Evolutionary conservation across 2,797 vertebrate species (phyloP).

Genomic region (Limosa lapponica): DNA sequence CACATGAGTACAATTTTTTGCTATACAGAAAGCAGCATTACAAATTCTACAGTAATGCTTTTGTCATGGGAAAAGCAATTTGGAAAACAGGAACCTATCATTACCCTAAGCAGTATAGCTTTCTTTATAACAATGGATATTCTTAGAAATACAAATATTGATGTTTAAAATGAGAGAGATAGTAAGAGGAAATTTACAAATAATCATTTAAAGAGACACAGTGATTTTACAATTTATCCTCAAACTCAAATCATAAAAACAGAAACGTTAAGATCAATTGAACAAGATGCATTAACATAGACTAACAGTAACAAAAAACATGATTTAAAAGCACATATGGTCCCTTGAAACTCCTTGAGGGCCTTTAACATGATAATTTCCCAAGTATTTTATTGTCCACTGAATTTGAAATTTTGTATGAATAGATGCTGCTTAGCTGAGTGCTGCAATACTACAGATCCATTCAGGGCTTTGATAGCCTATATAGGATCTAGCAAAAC

Average conservation of each 20-base stretch:
- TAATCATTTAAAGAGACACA: neutral
- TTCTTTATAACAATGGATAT: neutral
- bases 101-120: constrained; percentile 1
- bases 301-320: neutral
- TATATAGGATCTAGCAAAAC: neutral
- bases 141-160: neutral
- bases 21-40: neutral
- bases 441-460: neutral
- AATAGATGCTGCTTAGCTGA: neutral
- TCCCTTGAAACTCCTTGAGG: neutral
- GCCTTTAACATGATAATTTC: neutral
- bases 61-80: constrained; percentile 42
- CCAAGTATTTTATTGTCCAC: neutral
- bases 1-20: neutral
- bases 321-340: neutral
- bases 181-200: neutral
- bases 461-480: neutral
- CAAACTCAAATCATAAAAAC: neutral
- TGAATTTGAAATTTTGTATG: neutral
- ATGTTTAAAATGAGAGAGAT: neutral
- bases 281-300: neutral
- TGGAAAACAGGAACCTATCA: constrained; percentile 26
- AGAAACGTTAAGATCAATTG: neutral
- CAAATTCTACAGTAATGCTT: constrained; percentile 26
- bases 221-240: neutral